Evolutionary conservation across 2,113 vertebrate genomes (phyloP), one percentile per base, ranked within the genome.

Genomic region (Brachionichthys hirsutus): DNA sequence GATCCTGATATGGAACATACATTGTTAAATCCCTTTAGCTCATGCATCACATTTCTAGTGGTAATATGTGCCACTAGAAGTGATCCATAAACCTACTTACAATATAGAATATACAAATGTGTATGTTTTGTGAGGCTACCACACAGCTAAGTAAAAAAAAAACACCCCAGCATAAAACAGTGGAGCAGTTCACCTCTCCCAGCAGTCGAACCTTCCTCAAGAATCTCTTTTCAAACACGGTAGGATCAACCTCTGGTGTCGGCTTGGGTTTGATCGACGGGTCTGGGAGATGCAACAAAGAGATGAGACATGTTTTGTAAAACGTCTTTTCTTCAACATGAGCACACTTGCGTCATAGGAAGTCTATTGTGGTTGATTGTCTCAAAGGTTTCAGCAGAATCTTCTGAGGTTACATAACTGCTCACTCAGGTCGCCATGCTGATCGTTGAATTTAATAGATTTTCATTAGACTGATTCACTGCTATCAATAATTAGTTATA

Each of bases 181-280:
- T 40, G 42, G n/a, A 9, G 11, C 7, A n/a, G 11, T 12, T 90
- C 75, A 95, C 97, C 94, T 98, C 94, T 64, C 97, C 97, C 72
- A 98, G 75, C 15, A 97, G 95, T 70, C 95, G 87, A 81, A 98
- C 92, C 62, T 86, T 91, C 80, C 85, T 96, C 60, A 99, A 62
- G 86, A 98, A 98, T 9, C 97, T 89, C 75, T 94, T 97, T 75
- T 99, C 96, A 79, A 97, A 99, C 61, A 96, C 81, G 0, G 95
- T 97, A 19, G 97, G 96, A 77, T 98, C 97, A 1, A 96, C 92
- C 65, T 93, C 93, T 0, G 90, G 75, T 3, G 86, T 75, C 0
- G 92, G 94, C 6, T 92, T 91, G 5, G 83, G 84, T 69, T 62
- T 73, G 67, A 92, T 86, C 10, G 76, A 83, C 40, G 91, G 89